A percentile compares a stretch with the other conserved stretches of the same genome.
Evolutionary conservation across 2,888 invertebrate genomes (phyloP).

Genomic region (Pandemis heparana): DNA sequence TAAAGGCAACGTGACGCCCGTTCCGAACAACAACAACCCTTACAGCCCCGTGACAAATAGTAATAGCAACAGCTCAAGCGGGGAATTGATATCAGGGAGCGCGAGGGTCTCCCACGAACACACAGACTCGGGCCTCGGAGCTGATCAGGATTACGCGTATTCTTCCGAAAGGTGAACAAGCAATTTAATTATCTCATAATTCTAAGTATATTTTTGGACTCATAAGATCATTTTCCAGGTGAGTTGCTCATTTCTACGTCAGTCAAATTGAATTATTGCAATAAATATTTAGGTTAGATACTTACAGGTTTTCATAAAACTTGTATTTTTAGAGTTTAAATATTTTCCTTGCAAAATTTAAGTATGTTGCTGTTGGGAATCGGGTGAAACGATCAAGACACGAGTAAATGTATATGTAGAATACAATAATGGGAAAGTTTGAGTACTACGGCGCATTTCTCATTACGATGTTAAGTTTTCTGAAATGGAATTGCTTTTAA

Average conservation of each 20-base stretch:
- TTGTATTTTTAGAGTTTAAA: not conserved
- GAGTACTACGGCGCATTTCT: too few relatives aligned
- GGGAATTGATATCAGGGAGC: conserved; percentile 80
- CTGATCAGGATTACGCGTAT: conserved; percentile 91
- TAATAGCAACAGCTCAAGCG: conserved; percentile 83
- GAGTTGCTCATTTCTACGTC: not conserved
- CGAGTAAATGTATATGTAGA: too few relatives aligned
- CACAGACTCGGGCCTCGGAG: conserved; percentile 91
- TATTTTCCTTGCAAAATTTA: too few relatives aligned
- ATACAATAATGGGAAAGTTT: too few relatives aligned
- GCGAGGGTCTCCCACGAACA: conserved; percentile 90
- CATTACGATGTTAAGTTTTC: too few relatives aligned
- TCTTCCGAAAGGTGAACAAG: conserved; percentile 87
- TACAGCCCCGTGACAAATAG: conserved; percentile 82
- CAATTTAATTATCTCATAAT: conserved; percentile 30
- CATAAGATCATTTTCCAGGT: not conserved
- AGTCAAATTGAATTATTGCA: too few relatives aligned
- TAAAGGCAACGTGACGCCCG: conserved; percentile 71
- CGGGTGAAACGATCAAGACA: too few relatives aligned
- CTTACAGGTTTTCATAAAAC: not conserved
- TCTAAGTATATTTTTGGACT: not conserved
- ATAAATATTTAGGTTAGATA: too few relatives aligned
- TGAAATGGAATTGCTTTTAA: too few relatives aligned
- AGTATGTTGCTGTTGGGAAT: not conserved
- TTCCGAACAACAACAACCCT: conserved; percentile 73